Evolutionary conservation across 2,797 vertebrate genomes (phyloP).

Genomic region (Paedocypris micromegethes): DNA sequence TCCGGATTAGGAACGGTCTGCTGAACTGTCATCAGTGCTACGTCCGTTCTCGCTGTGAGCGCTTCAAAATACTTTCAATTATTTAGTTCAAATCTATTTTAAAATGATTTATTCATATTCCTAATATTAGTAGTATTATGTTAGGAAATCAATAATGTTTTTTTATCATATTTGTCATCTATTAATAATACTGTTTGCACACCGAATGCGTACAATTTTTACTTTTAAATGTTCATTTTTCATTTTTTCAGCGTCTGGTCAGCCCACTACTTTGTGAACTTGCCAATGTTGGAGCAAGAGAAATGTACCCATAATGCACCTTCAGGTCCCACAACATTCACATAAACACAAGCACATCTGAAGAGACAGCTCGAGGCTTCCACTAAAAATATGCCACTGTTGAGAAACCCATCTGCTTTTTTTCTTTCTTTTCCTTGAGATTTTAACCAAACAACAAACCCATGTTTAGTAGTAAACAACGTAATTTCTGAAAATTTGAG

Average conservation of each 20-base stretch:
- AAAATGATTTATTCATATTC: not conserved
- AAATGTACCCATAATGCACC: slow-evolving; percentile 46
- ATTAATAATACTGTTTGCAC: too few species aligned
- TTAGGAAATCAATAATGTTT: not conserved
- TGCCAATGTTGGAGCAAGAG: slow-evolving; percentile 49
- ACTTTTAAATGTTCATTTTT: slow-evolving; percentile 9
- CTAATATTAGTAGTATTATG: not conserved
- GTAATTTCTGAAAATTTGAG: not conserved
- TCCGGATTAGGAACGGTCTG: slow-evolving; percentile 92
- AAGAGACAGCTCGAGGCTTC: slow-evolving; percentile 21
- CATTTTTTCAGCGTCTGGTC: slow-evolving; percentile 80
- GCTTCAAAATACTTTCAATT: slow-evolving; percentile 24
- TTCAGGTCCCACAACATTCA: slow-evolving; percentile 1
- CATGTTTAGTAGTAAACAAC: not conserved
- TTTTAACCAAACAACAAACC: slow-evolving; percentile 1
- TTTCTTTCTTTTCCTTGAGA: slow-evolving; percentile 3
- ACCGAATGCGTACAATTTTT: not conserved
- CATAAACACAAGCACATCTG: slow-evolving; percentile 7
- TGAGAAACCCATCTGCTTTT: slow-evolving; percentile 26
- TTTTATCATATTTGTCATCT: too few species aligned
- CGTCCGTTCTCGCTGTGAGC: slow-evolving; percentile 90
- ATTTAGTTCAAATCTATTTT: too few species aligned
- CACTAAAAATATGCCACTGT: not conserved
- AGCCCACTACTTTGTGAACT: slow-evolving; percentile 93
- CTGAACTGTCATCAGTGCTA: slow-evolving; percentile 98